phyloP scores from a whole-genome alignment of 2,797 vertebrate genomes.

The Sebastes diploproa region DNA sequence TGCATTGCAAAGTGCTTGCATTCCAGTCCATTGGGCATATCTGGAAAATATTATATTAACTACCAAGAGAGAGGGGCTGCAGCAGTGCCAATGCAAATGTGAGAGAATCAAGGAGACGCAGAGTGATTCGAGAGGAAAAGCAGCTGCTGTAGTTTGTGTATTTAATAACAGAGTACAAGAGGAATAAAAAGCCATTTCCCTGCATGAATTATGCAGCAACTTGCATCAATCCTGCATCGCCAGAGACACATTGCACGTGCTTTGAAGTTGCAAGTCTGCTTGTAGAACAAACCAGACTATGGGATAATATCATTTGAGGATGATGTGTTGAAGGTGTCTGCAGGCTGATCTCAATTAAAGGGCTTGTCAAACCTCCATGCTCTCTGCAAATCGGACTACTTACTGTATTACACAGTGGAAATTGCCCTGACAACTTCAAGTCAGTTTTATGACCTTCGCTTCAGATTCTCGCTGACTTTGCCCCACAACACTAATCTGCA shows the following conservation, averaged over 20 bases:
- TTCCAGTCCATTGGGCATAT: conserved; percentile 64
- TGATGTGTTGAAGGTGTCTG: conserved; percentile 58
- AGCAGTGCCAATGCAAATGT: conserved; percentile 26
- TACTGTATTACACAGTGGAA: conserved; percentile 69
- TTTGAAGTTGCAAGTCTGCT: conserved; percentile 52
- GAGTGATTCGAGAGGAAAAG: neutral
- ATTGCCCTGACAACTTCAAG: conserved; percentile 71
- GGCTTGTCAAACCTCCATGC: conserved; percentile 46
- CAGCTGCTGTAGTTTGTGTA: conserved; percentile 27
- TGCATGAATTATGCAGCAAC: conserved; percentile 56
- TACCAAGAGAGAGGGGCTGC: conserved; percentile 22
- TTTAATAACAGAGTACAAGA: conserved; percentile 33
- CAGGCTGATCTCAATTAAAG: conserved; percentile 68
- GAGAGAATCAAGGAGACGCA: conserved; percentile 17
- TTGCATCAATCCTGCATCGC: conserved; percentile 37
- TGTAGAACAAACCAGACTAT: conserved; percentile 30
- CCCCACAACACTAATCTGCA: conserved; percentile 71
- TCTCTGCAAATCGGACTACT: conserved; percentile 57
- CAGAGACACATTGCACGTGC: conserved; percentile 4
- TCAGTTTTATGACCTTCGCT: conserved; percentile 77
- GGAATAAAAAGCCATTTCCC: conserved; percentile 35
- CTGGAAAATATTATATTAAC: conserved; percentile 64
- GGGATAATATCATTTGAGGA: conserved; percentile 42
- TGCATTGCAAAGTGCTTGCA: conserved; percentile 76
- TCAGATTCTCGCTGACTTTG: conserved; percentile 76